Base-by-base conservation (phyloP, 2,797 vertebrate species). In the Peromyscus nudipes region DNA sequence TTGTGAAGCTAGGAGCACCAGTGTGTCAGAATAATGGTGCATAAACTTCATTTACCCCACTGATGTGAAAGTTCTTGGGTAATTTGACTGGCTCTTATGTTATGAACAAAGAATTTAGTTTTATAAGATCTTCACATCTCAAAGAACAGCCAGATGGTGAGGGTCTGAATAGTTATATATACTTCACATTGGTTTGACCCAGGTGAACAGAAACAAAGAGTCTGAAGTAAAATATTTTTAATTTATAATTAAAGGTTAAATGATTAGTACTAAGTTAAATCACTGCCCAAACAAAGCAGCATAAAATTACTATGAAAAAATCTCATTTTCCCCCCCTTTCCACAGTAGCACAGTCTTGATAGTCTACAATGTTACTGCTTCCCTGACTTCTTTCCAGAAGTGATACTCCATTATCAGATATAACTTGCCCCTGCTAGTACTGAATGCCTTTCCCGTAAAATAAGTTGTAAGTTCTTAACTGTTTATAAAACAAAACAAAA, bases 1-100 rank as follows among this genome's bases (percentile, higher is more conserved):
- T 85, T 80, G 65, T 80, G 4, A 96, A 95, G 95, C 37, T 64
- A 23, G 49, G 46, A 88, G 8, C 43, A 25, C 3, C 14, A 87
- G 85, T 95, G 93, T 91, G 27, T 40, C 31, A 96, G 82, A 65
- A 96, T 71, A 92, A 67, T 67, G 16, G 16, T 80, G 0, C 1
- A 65, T 19, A 37, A 6, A 75, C 4, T 91, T 82, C 69, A 1
- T 84, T 92, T 84, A 29, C 19, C 8, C 27, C 67, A 29, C 11
- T 16, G 69, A 49, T 85, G 10, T 69, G 64, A 89, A 82, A 34
- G 4, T 76, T 82, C 46, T 92, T 92, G 82, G 23, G 25, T 62
- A 91, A 89, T 87, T 65, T 96, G 37, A 89, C 60, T 85, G 57
- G 7, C 16, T 75, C 10, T 75, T 62, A 10, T 40, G 37, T 73